These are phyloP conservation scores for Pocillopora damicornis DNA, from an alignment of 64 coral and sea anemone species.

Conservation along the genomic window DNA sequence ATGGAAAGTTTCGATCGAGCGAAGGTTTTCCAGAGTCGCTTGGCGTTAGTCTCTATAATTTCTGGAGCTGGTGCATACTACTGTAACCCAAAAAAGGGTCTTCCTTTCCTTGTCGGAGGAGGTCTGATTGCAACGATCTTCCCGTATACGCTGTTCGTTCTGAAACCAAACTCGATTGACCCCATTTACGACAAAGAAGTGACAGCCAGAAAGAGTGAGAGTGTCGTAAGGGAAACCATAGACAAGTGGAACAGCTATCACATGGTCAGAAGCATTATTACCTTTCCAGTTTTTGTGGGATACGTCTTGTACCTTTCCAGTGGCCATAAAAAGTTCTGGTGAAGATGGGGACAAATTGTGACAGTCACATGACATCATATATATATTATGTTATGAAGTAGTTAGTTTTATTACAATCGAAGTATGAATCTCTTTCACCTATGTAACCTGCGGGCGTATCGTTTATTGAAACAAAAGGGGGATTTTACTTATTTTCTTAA, in stretches of 20 bases:
- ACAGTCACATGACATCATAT: neutral
- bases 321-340: conserved; percentile 41
- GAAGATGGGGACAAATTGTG: neutral
- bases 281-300: conserved; percentile 43
- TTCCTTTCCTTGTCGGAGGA: conserved; percentile 67
- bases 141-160: conserved; percentile 63
- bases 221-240: conserved; percentile 68
- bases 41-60: conserved; percentile 42
- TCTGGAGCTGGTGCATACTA: conserved; percentile 69
- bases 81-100: conserved; percentile 63
- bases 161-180: conserved; percentile 81
- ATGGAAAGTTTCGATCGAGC: conserved; percentile 87
- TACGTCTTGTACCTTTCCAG: conserved; percentile 38
- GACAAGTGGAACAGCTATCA: conserved; percentile 80
- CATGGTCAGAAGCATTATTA: conserved; percentile 48
- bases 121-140: conserved; percentile 45
- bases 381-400: neutral
- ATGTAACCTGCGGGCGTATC: too few relatives aligned
- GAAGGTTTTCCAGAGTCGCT: conserved; percentile 52
- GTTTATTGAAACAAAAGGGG: too few relatives aligned
- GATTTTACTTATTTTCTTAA: too few relatives aligned
- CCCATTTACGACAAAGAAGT: conserved; percentile 91
- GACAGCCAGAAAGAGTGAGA: conserved; percentile 71
- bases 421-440: too few relatives aligned
- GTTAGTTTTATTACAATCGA: too few relatives aligned